Percentiles rank a stretch among this genome's conserved stretches.
phyloP scores from a whole-genome alignment of 2,113 vertebrate species.

The Lates calcarifer region DNA sequence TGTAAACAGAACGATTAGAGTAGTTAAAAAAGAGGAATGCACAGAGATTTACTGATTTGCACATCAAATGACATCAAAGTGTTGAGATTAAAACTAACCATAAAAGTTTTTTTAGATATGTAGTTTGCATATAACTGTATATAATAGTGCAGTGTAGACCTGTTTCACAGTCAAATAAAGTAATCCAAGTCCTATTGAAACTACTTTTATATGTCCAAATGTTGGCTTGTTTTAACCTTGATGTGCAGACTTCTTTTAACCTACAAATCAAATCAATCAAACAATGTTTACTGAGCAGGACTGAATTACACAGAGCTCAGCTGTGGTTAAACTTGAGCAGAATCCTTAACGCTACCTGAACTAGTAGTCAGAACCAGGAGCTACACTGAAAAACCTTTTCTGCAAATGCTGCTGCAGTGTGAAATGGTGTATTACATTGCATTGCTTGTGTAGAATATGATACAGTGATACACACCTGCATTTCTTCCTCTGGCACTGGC shows the following conservation, averaged over 20 bases:
- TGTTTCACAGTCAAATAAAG: no score
- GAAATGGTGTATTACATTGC: background rate
- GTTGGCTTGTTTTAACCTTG: background rate
- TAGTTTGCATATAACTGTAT: background rate
- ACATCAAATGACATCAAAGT: background rate
- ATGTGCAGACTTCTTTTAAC: background rate
- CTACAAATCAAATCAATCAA: background rate
- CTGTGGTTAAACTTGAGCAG: background rate
- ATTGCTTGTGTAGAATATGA: background rate
- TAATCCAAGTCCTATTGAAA: no score
- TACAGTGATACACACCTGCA: conserved; percentile 82
- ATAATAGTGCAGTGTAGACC: background rate
- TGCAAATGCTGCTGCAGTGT: background rate
- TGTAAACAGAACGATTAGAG: background rate
- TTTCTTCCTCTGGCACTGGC: conserved; percentile 74
- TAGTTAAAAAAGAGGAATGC: background rate
- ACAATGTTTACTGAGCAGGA: background rate
- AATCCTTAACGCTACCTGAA: background rate
- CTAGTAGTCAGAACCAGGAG: background rate
- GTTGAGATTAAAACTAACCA: background rate
- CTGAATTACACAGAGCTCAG: background rate
- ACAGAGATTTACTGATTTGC: background rate
- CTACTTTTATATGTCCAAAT: no score
- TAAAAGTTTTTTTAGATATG: background rate
- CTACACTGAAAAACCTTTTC: background rate